A percentile compares a stretch with the other conserved stretches of the same genome.
Evolutionary conservation across 2,113 vertebrate genomes (phyloP).

Genomic region (Colaptes auratus): DNA sequence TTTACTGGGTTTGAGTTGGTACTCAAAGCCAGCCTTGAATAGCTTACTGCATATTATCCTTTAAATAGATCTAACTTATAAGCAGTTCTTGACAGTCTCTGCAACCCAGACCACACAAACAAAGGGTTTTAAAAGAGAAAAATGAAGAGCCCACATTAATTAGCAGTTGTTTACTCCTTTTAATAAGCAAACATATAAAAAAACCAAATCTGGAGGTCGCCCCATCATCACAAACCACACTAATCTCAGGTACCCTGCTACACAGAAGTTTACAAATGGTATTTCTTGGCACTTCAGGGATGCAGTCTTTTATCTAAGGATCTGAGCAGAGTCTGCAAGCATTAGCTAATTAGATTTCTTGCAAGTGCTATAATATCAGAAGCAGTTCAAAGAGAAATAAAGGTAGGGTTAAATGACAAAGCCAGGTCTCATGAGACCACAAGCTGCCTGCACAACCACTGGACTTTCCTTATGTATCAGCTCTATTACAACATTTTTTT

Average conservation of each 20-base stretch:
- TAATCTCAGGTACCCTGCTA: not conserved
- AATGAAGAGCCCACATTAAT: not conserved
- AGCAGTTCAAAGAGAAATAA: not conserved
- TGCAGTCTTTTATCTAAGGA: not conserved
- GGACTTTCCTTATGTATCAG: rapidly evolving
- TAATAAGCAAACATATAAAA: not conserved
- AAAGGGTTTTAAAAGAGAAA: not conserved
- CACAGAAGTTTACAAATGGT: not conserved
- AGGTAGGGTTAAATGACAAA: not conserved
- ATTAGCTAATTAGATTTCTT: constrained; percentile 45
- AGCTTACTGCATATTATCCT: not conserved
- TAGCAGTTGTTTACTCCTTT: constrained; percentile 23
- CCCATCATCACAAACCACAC: not conserved
- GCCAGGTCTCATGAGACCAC: not conserved
- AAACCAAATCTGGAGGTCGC: not conserved
- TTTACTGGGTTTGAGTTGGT: not conserved
- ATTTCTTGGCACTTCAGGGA: not conserved
- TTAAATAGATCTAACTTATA: not conserved
- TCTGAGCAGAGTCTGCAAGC: not conserved
- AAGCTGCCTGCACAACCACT: rapidly evolving
- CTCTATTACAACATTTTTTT: not conserved
- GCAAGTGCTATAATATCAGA: not conserved
- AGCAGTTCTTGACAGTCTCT: not conserved
- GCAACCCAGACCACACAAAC: not conserved
- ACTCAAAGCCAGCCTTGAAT: not conserved